Conservation (phyloP, 2,888 invertebrate species). For the Patella caerulea region DNA sequence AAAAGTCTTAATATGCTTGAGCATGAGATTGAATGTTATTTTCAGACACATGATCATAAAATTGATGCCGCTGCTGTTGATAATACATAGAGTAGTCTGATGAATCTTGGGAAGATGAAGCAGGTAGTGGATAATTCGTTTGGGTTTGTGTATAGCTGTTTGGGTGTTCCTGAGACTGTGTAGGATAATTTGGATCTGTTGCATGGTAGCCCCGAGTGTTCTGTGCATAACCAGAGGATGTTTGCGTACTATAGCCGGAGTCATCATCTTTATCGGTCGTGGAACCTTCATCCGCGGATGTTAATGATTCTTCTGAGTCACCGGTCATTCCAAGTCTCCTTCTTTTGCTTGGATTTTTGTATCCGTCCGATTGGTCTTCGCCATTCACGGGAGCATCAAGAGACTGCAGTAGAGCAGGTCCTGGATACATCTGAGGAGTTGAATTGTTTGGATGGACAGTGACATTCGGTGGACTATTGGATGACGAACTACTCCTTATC, state of each 20-base stretch:
- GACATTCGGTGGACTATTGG: background rate
- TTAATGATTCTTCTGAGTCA: background rate
- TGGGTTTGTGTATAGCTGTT: too few relatives aligned
- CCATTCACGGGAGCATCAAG: conserved; percentile 1
- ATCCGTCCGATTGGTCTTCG: background rate
- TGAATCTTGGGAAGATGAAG: too few relatives aligned
- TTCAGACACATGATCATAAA: too few relatives aligned
- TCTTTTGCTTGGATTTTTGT: background rate
- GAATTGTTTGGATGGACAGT: background rate
- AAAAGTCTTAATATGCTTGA: too few relatives aligned
- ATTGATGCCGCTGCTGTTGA: too few relatives aligned
- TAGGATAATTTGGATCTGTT: too few relatives aligned
- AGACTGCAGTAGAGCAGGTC: conserved; percentile 21
- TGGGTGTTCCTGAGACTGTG: too few relatives aligned
- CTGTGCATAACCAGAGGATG: too few relatives aligned
- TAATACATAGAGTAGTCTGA: too few relatives aligned
- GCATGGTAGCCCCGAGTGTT: too few relatives aligned
- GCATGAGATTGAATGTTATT: too few relatives aligned
- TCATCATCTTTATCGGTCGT: background rate
- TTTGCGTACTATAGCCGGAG: background rate
- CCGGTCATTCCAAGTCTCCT: background rate
- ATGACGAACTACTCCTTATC: background rate
- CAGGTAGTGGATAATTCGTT: too few relatives aligned
- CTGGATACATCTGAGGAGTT: conserved; percentile 10
- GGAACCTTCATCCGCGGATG: background rate